phyloP scores from a whole-genome alignment of 2,888 invertebrate species.

The Acholoe squamosa region DNA sequence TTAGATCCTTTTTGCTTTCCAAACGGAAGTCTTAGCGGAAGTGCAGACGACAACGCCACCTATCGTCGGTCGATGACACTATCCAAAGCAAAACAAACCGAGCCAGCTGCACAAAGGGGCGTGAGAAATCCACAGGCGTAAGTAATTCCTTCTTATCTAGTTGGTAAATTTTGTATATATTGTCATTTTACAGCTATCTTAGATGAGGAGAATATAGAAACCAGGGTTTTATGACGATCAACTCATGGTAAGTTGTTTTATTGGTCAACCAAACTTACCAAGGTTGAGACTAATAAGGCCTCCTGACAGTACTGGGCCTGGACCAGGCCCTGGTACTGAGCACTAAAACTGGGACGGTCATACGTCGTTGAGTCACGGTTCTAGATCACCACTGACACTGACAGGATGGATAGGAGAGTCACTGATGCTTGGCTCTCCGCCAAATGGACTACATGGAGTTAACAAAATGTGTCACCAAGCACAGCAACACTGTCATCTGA shows the following conservation, averaged over 20 bases:
- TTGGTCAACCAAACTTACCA: neutral
- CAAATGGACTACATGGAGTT: too few relatives aligned
- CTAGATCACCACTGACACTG: neutral
- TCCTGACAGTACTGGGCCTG: too few relatives aligned
- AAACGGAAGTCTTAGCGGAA: constrained; percentile 40
- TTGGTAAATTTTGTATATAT: neutral
- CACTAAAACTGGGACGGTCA: neutral
- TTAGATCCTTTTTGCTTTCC: too few relatives aligned
- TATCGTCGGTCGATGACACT: neutral
- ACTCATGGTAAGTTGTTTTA: neutral
- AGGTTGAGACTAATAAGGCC: too few relatives aligned
- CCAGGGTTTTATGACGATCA: too few relatives aligned
- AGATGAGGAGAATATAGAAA: neutral
- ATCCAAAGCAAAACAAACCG: constrained; percentile 48
- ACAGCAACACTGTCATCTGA: too few relatives aligned
- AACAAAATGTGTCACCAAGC: too few relatives aligned
- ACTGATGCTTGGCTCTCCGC: too few relatives aligned
- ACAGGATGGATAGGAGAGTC: too few relatives aligned
- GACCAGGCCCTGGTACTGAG: neutral
- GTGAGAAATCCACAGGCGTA: neutral
- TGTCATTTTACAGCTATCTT: neutral
- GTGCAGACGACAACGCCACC: constrained; percentile 1
- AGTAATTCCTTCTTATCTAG: neutral
- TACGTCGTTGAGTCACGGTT: neutral
- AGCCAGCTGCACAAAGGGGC: constrained; percentile 2